phyloP scores from a whole-genome alignment of 1,140 invertebrate genomes.

The Anthonomus grandis region DNA sequence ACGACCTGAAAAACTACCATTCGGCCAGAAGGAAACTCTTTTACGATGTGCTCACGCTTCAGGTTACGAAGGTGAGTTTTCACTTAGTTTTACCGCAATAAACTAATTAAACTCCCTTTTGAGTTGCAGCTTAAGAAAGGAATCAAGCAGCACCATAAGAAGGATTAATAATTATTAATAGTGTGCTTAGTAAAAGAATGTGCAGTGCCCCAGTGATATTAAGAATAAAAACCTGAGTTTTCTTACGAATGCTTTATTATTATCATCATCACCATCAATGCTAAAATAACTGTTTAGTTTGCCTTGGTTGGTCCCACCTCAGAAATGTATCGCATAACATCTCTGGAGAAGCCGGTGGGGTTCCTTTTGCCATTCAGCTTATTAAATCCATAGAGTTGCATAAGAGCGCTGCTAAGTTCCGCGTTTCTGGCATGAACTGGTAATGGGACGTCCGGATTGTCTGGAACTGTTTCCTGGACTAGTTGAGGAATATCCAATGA shows the following conservation, averaged over 20 bases:
- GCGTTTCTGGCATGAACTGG: slow-evolving; percentile 6
- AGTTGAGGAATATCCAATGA: too few relatives aligned
- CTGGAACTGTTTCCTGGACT: too few relatives aligned
- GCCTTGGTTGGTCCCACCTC: slow-evolving; percentile 9
- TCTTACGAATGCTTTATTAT: too few relatives aligned
- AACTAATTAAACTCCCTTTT: too few relatives aligned
- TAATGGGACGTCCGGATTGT: neutral
- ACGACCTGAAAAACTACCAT: slow-evolving; percentile 6
- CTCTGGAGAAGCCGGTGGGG: slow-evolving; percentile 12
- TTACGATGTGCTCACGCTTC: slow-evolving; percentile 1
- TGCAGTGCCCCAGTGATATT: too few relatives aligned
- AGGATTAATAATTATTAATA: too few relatives aligned
- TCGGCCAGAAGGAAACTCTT: slow-evolving; percentile 6
- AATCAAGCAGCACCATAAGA: too few relatives aligned
- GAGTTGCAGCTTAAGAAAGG: too few relatives aligned
- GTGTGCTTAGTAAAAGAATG: too few relatives aligned
- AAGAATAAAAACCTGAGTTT: too few relatives aligned
- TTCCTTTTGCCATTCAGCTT: slow-evolving; percentile 17
- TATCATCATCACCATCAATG: too few relatives aligned
- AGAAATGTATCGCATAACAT: slow-evolving; percentile 5
- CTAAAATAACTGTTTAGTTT: slow-evolving; percentile 1
- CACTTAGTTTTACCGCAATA: too few relatives aligned
- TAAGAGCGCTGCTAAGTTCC: slow-evolving; percentile 17
- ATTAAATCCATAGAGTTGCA: slow-evolving; percentile 10
- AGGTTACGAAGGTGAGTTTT: slow-evolving; percentile 5